Base-by-base conservation (phyloP, 2,113 vertebrate genomes). In the Gymnorhina tibicen region DNA sequence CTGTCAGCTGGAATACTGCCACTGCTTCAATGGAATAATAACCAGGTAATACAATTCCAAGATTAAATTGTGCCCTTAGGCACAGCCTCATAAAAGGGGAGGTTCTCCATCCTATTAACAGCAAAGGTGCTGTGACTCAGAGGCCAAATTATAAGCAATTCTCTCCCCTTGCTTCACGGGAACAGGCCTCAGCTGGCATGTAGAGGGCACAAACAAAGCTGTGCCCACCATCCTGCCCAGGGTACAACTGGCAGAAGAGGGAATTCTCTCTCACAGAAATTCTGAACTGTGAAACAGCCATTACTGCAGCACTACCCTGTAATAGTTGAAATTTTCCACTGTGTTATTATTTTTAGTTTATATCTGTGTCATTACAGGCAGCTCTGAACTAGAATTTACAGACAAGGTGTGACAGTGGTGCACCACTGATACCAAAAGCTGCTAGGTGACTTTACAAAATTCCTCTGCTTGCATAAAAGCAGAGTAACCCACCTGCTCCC, bases 51-150 rank as follows among this genome's bases (percentile, higher is more conserved):
- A 78, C 35, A 74, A 84, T 68, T 85, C 46, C 0, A 33, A 84
- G 69, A 72, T 69, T 72, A 87, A 92, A 95, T 44, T 84, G 68
- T 94, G 93, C 92, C 95, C 93, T 91, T 44, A 78, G 93, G 95
- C 69, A 81, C 64, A 56, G 76, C 72, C 93, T 92, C 86, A 50
- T 88, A 82, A 91, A 93, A 95, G 41, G 69, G 53, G 83, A 93
- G 93, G 80, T 33, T 88, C 83, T 81, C 16, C 4, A 91, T 42
- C 52, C 86, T 39, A 66, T 49, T 91, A 89, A 53, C 91, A 92
- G 86, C 39, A 94, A 94, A 95, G 84, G 69, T 82, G 69, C 27
- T 63, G 3, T 59, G 79, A 93, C 80, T 96, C 73, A 80, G 79
- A 78, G 64, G 79, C 85, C 73, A 81, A 60, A 56, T 37, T 83